Evolutionary conservation across 2,113 vertebrate species (phyloP).

Genomic region (Platichthys flesus): DNA sequence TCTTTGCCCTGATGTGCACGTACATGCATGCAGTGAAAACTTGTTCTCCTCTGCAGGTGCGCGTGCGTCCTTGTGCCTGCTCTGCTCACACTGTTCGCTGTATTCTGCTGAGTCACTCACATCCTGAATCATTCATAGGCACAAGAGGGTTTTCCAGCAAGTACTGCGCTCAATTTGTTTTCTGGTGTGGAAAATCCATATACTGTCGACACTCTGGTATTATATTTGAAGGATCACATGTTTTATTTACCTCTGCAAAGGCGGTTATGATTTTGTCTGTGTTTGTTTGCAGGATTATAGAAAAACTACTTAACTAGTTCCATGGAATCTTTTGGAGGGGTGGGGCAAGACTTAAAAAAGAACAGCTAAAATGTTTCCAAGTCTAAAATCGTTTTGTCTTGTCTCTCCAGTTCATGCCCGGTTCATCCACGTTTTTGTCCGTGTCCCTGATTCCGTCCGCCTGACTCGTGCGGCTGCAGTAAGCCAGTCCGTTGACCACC

Average conservation of each 20-base stretch:
- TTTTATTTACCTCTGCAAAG: too few species aligned
- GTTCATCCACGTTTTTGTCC: neutral
- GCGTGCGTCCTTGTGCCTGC: neutral
- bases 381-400: neutral
- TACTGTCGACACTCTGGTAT: neutral
- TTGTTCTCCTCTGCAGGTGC: slow-evolving; percentile 16
- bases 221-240: too few species aligned
- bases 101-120: slow-evolving; percentile 64
- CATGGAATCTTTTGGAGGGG: too few species aligned
- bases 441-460: slow-evolving; percentile 12
- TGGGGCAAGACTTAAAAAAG: too few species aligned
- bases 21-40: neutral
- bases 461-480: slow-evolving; percentile 1
- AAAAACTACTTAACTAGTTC: too few species aligned
- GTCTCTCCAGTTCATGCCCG: neutral
- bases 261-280: too few species aligned
- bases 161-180: neutral
- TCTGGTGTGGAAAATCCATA: slow-evolving; percentile 6
- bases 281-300: too few species aligned
- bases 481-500: slow-evolving; percentile 11
- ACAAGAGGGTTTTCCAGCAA: too few species aligned
- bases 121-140: slow-evolving; percentile 55
- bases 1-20: neutral
- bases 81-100: slow-evolving; percentile 10
- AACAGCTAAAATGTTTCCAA: too few species aligned